Evolutionary conservation across 2,888 invertebrate species (phyloP), one percentile per base, ranked within the genome.

Genomic region (Unio pictorum): DNA sequence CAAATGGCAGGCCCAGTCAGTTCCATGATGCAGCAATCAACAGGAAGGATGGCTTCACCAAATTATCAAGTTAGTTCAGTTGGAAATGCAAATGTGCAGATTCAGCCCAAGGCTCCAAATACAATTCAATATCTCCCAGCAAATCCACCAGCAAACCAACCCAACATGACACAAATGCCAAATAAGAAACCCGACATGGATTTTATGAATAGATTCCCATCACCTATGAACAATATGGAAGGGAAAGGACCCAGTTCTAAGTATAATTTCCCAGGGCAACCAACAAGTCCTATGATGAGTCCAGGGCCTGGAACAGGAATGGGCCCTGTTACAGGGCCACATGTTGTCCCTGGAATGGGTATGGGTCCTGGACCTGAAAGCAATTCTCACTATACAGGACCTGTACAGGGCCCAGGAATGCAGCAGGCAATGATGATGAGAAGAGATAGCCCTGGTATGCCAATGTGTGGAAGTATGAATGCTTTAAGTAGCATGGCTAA

Each of bases 121-220:
- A 98, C 98, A 57, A 98, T 98, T 89, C 98, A 98, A 92, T 98
- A 98, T 92, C 93, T 98, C 90, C 98, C 98, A 30, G 96, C 97
- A 66, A 93, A 97, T 91, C 95, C 97, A n/a, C 96, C 96, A 88
- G 94, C 89, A 66, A 87, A 90, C 68, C 83, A 86, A 73, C 79
- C 82, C 54, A 76, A 71, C 56, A 74, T 69, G 30, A 75, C 72
- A 71, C 65, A 72, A 60, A 73, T 73, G 68, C 55, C 75, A 67
- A 30, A 69, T 61, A 74, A 80, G 59, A 73, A 81, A 66, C 84
- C 85, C 15, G 85, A 86, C 66, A 74, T 86, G 67, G 86, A 85
- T 59, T 83, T 82, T 95, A 95, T 90, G 91, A 97, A 77, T 96
- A 97, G 96, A 72, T 96, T 95, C 86, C 94, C 96, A 28, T 95